Conservation (phyloP, 2,113 vertebrate species). For the Neogale vison region DNA sequence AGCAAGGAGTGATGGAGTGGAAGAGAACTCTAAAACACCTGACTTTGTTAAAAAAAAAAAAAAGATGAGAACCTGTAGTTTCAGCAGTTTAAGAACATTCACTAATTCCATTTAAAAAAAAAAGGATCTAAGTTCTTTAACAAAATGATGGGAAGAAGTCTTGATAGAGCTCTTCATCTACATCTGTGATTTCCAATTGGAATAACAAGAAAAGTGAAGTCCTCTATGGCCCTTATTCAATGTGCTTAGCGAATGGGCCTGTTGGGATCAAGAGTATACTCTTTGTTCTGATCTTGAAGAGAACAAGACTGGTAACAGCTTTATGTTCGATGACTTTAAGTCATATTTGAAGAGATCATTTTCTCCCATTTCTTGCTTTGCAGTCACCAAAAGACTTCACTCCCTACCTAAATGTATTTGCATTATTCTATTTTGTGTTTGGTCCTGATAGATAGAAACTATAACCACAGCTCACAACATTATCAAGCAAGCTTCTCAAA, state of each 20-base stretch:
- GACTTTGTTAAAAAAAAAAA: conserved; percentile 53
- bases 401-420: conserved; percentile 27
- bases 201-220: conserved; percentile 26
- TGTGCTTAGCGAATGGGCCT: not conserved
- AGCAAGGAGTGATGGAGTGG: conserved; percentile 57
- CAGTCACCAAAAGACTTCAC: conserved; percentile 44
- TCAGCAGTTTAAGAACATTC: conserved; percentile 71
- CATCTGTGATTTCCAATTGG: conserved; percentile 8
- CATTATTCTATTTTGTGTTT: conserved; percentile 33
- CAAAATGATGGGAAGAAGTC: conserved; percentile 60
- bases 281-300: not conserved
- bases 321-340: not conserved
- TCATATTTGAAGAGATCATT: not conserved
- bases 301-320: conserved; percentile 10
- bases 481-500: conserved; percentile 48
- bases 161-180: conserved; percentile 53
- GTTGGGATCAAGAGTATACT: not conserved
- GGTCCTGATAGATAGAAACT: conserved; percentile 59
- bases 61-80: not conserved
- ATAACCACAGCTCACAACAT: conserved; percentile 48
- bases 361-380: conserved; percentile 40
- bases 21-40: conserved; percentile 71
- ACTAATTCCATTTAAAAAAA: conserved; percentile 70
- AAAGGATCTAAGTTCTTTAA: conserved; percentile 68
- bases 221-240: not conserved